Evolutionary conservation across 2,888 invertebrate species (phyloP).

Genomic region (Dioctria linearis): DNA sequence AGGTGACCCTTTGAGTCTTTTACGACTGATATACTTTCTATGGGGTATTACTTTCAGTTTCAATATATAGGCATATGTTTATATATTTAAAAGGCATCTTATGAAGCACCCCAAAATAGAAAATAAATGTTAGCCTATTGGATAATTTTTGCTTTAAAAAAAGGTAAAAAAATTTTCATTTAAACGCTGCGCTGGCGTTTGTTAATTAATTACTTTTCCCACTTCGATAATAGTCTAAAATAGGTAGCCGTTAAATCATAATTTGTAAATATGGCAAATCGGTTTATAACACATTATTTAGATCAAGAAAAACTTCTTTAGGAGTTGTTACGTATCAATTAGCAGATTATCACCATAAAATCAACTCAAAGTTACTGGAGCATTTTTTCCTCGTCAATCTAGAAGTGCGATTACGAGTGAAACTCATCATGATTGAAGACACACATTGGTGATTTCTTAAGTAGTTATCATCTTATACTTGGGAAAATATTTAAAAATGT

Average conservation of each 20-base stretch:
- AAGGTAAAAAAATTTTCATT: too few relatives aligned
- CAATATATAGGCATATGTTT: too few relatives aligned
- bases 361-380: constrained; percentile 8
- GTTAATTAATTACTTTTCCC: constrained; percentile 1
- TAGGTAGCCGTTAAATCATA: constrained; percentile 26
- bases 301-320: constrained; percentile 1
- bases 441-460: constrained; percentile 16
- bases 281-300: neutral
- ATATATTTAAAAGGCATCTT: too few relatives aligned
- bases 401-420: constrained; percentile 15
- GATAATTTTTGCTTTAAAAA: too few relatives aligned
- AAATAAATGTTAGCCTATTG: too few relatives aligned
- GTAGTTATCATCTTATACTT: neutral
- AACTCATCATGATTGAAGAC: constrained; percentile 17
- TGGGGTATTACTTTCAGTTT: too few relatives aligned
- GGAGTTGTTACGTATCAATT: neutral
- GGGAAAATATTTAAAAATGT: neutral
- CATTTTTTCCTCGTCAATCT: constrained; percentile 11
- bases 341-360: constrained; percentile 22
- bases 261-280: constrained; percentile 2
- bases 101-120: too few relatives aligned
- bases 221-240: neutral
- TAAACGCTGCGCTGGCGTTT: too few relatives aligned
- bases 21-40: too few relatives aligned
- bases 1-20: too few relatives aligned